Conservation (phyloP, 92 coral and sea anemone species). For the Phenganax stokvisi region DNA sequence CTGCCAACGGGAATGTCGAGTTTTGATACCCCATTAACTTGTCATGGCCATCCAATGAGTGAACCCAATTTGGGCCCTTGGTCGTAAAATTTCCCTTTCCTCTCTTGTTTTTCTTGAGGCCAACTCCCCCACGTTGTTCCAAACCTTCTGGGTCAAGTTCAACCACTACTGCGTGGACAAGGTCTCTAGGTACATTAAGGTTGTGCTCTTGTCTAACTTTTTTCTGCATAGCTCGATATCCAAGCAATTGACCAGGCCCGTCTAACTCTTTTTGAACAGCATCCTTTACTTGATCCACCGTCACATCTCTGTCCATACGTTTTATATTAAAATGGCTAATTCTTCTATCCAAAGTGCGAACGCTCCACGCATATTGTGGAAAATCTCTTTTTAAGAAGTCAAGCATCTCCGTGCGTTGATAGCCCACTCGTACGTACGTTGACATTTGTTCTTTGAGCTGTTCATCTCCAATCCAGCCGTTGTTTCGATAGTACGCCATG, state of each 20-base stretch:
- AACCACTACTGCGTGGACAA: neutral
- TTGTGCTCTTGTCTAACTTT: constrained; percentile 1
- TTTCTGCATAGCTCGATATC: neutral
- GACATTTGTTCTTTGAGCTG: neutral
- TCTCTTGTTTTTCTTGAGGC: neutral
- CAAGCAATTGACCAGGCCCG: constrained; percentile 4
- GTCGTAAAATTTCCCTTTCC: constrained; percentile 14
- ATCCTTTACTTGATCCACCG: constrained; percentile 24
- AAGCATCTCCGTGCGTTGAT: constrained; percentile 1
- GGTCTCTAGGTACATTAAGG: neutral
- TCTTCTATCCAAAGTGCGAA: constrained; percentile 21
- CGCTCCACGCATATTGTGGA: constrained; percentile 30
- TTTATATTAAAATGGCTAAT: neutral
- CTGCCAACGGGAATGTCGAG: constrained; percentile 15
- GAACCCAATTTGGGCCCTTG: constrained; percentile 15
- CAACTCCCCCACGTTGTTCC: neutral
- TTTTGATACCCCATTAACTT: constrained; percentile 11
- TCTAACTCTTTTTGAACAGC: constrained; percentile 27
- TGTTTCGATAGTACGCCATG: constrained; percentile 28
- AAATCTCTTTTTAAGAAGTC: constrained; percentile 34
- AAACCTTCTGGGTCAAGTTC: constrained; percentile 5
- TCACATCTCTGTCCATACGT: neutral
- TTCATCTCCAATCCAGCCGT: neutral
- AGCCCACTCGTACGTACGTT: neutral
- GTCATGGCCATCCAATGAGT: constrained; percentile 5